Evolutionary conservation across 2,113 vertebrate species (phyloP).

Genomic region (Anarrhichthys ocellatus): DNA sequence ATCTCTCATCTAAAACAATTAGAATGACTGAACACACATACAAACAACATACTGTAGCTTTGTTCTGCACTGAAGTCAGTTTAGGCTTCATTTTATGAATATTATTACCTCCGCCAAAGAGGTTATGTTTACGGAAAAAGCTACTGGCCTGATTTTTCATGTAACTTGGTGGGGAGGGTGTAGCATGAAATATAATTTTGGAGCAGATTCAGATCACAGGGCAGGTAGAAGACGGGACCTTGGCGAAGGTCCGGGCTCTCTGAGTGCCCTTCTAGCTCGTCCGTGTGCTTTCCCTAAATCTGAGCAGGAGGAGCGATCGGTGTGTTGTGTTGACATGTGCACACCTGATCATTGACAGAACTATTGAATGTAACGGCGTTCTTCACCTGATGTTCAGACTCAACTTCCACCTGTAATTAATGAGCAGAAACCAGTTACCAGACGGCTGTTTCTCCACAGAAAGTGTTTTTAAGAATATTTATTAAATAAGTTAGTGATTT

Average conservation of each 20-base stretch:
- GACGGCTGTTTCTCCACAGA: conserved; percentile 60
- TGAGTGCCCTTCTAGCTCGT: background rate
- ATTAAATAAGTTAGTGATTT: conserved; percentile 37
- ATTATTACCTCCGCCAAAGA: background rate
- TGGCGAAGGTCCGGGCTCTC: background rate
- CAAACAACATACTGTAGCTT: background rate
- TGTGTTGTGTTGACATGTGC: conserved; percentile 48
- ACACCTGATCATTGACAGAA: conserved; percentile 45
- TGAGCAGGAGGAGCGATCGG: conserved; percentile 36
- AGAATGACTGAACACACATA: background rate
- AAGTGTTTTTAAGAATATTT: conserved; percentile 47
- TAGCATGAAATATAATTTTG: background rate
- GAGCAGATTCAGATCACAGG: background rate
- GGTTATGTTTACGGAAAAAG: background rate
- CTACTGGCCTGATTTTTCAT: background rate
- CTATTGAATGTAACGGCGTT: conserved; percentile 50
- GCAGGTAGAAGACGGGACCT: background rate
- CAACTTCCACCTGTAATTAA: conserved; percentile 64
- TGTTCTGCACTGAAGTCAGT: background rate
- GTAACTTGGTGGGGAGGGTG: background rate
- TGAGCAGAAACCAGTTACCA: conserved; percentile 53
- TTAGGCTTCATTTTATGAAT: conserved; percentile 30
- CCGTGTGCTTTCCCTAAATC: conserved; percentile 19
- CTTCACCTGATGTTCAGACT: conserved; percentile 62
- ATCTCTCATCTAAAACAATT: background rate